A percentile compares a stretch with the other conserved stretches of the same genome.
phyloP scores from a whole-genome alignment of 2,113 vertebrate genomes.

The Catharus minimus region DNA sequence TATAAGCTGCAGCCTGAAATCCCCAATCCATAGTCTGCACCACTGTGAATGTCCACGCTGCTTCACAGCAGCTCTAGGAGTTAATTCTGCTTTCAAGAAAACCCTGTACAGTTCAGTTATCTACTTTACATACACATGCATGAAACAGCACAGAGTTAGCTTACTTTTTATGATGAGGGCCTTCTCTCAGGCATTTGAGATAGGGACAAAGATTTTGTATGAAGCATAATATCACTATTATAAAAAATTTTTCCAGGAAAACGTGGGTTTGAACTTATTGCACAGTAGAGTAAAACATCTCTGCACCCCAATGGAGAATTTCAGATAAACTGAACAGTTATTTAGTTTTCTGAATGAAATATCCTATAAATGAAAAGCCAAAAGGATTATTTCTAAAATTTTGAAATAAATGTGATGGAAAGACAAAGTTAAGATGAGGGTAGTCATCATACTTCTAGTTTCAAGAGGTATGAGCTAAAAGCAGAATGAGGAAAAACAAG shows the following conservation, averaged over 20 bases:
- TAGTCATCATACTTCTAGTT: not conserved
- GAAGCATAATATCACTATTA: not conserved
- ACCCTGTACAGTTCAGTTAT: not conserved
- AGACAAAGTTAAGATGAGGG: not conserved
- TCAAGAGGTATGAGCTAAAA: not conserved
- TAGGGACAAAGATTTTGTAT: not conserved
- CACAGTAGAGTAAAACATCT: not conserved
- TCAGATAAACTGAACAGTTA: not conserved
- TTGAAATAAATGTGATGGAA: not conserved
- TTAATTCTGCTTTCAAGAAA: not conserved
- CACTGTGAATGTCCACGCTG: fast-evolving
- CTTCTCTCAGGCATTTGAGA: not conserved
- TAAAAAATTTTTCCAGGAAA: not conserved
- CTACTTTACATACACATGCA: not conserved
- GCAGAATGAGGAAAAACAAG: not conserved
- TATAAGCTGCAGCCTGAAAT: not conserved
- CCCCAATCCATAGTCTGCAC: not conserved
- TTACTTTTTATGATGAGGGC: not conserved
- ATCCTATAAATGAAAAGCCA: not conserved
- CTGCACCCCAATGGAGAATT: not conserved
- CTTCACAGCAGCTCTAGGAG: not conserved
- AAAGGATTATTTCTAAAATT: not conserved
- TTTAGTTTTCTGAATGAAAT: not conserved
- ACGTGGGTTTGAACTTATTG: not conserved
- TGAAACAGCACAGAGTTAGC: not conserved